A percentile compares a stretch with the other conserved stretches of the same genome.
Evolutionary conservation across 2,113 vertebrate genomes (phyloP).

Genomic region (Lanius ludovicianus): DNA sequence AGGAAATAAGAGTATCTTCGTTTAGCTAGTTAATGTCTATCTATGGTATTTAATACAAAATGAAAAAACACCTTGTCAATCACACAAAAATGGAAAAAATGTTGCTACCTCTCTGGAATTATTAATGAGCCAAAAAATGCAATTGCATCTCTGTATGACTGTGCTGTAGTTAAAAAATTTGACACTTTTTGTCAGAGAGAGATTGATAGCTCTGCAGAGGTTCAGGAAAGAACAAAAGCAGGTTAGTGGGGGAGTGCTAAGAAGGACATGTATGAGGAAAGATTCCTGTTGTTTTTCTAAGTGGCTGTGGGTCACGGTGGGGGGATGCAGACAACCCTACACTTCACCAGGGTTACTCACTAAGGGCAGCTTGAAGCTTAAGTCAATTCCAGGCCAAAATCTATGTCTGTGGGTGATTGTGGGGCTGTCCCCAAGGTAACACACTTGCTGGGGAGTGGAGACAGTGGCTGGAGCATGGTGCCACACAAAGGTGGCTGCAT

Average conservation of each 20-base stretch:
- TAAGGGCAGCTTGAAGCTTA: neutral
- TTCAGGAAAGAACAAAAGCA: neutral
- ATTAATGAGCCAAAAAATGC: neutral
- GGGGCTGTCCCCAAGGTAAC: neutral
- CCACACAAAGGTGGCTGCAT: accelerated
- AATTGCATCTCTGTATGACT: neutral
- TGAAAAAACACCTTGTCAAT: neutral
- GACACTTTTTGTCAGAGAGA: neutral
- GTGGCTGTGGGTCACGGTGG: neutral
- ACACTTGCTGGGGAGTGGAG: neutral
- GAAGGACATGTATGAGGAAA: neutral
- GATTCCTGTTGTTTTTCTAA: neutral
- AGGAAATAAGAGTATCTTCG: neutral
- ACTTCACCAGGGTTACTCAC: neutral
- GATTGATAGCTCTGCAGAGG: neutral
- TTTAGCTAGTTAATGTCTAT: neutral
- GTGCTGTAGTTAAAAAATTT: neutral
- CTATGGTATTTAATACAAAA: neutral
- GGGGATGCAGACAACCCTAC: neutral
- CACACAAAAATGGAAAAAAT: neutral
- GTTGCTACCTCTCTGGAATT: neutral
- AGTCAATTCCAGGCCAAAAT: neutral
- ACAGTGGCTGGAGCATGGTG: neutral
- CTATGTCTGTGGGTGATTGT: accelerated
- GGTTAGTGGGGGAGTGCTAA: neutral